A percentile compares a stretch with the other conserved stretches of the same genome.
Conservation (phyloP, 2,888 invertebrate species). For the Tenthredo amoena region DNA sequence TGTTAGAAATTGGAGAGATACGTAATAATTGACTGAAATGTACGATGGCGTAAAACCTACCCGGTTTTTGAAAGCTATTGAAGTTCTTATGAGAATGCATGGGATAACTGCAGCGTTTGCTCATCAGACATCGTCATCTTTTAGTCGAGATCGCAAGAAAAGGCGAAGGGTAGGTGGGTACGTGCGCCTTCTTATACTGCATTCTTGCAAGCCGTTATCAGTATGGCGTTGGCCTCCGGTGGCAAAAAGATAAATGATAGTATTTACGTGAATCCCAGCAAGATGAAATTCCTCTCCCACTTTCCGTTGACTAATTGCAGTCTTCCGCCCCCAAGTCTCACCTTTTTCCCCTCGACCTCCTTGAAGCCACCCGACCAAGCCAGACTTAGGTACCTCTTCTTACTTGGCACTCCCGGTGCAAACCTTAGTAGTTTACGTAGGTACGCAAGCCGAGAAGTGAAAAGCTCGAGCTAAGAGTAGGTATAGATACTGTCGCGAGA, state of each 20-base stretch:
- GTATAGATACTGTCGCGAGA: not conserved
- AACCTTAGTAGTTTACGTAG: constrained; percentile 35
- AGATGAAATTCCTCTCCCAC: constrained; percentile 53
- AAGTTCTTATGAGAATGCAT: constrained; percentile 1
- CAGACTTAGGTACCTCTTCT: constrained; percentile 37
- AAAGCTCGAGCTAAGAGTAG: constrained; percentile 4
- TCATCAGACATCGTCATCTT: constrained; percentile 20
- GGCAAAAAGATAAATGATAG: constrained; percentile 52
- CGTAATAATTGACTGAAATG: not conserved
- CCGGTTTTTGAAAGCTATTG: not conserved
- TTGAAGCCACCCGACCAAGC: constrained; percentile 25
- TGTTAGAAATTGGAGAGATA: not conserved
- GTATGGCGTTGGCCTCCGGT: constrained; percentile 22
- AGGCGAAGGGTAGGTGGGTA: not conserved
- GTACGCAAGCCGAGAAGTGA: constrained; percentile 21
- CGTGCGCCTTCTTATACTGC: not conserved
- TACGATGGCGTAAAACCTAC: not conserved
- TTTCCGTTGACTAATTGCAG: constrained; percentile 51
- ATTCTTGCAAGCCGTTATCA: constrained; percentile 34
- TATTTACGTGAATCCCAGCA: constrained; percentile 53
- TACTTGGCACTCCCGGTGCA: constrained; percentile 34
- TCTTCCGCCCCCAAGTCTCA: constrained; percentile 21
- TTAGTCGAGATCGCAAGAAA: not conserved
- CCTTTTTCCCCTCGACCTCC: constrained; percentile 45
- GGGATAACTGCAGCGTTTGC: constrained; percentile 8